Evolutionary conservation across 2,888 invertebrate species (phyloP), one percentile per base, ranked within the genome.

Genomic region (Erebia epiphron): DNA sequence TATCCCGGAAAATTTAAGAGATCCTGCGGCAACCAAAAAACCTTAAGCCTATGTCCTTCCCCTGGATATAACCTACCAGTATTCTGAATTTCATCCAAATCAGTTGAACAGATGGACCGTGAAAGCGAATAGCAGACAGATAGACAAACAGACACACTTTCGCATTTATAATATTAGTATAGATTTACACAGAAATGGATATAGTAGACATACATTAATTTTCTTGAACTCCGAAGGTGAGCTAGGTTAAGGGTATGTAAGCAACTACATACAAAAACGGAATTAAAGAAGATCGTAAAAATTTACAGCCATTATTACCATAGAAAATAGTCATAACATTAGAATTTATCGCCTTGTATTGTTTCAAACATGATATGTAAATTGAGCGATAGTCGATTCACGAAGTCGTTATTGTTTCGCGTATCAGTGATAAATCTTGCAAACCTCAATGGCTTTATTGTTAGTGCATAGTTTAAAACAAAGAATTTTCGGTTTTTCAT

Each of bases 301-400:
- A 78, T 80, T 86, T 84, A 87, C 80, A 82, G 79, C 76, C 78
- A 58, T 35, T 83, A 87, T 88, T 86, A 86, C 83, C 86, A 87
- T 86, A 85, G 84, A 86, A 83, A 85, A 78, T 80, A 79, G 81
- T 80, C 77, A 80, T 86, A 81, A 86, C 79, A 81, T 86, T 85
- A 72, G 73, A 74, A 73, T 75, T 77, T 77, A 77, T 75, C 64
- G 67, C 76, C 69, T 65, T 72, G 82, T 80, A 86, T 87, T 87
- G 86, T 87, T 86, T 85, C 81, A 82, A 79, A 75, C 75, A 69
- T 70, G 66, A 73, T 73, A 80, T 82, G 82, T 81, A 80, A 83
- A 84, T 81, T 75, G 78, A 68, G 70, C 68, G 64, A 79, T 80
- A 66, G 52, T 61, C 66, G 66, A 74, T 72, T 74, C 68, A 72